Base-by-base conservation (phyloP, 1,140 invertebrate genomes). In the Ridgeia piscesae region DNA sequence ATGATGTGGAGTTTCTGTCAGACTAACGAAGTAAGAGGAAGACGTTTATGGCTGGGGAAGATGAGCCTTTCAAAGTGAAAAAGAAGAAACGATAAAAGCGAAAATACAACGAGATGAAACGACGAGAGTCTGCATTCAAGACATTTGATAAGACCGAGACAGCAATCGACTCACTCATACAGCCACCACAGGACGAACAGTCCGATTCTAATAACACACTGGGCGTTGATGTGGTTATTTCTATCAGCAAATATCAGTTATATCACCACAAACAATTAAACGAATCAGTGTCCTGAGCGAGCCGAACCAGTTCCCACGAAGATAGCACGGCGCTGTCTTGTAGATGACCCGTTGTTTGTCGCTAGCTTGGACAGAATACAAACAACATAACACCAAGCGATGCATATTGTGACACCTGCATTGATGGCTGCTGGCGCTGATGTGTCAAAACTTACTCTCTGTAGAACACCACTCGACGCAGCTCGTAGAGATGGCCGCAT, bases 281-380 rank as follows among this genome's bases (percentile, higher is more conserved):
- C 33, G 34, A 6, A 33, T 33, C 89, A 89, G 34, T 42, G 4
- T 42, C 11, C 42, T 42, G 42, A 42, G 42, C 42, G 42, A 11
- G 42, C 42, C 42, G 42, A 42, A 42, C 42, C 42, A 42, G 42
- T 42, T 42, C 11, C 42, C 11, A 42, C 4, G 42, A 42, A 42
- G 42, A 11, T 42, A 42, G 4, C 42, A 42, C 42, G 42, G 42
- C 42, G 42, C 42, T 34, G 90, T 33, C 90, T 91, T 31, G 42
- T 91, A 11, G 31, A 91, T 91, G 90, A 91, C 34, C 90, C 90
- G 42, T 91, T 91, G 90, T 91, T 91, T 91, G 90, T 91, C 34
- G 90, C 90, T 31, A 91, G 90, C 34, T 34, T 91, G 27, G 90
- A 91, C 34, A 31, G 90, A 31, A 91, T 33, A 91, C 34, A 91